Evolutionary conservation across 2,888 invertebrate genomes (phyloP).

Genomic region (Cylloceria caligata): DNA sequence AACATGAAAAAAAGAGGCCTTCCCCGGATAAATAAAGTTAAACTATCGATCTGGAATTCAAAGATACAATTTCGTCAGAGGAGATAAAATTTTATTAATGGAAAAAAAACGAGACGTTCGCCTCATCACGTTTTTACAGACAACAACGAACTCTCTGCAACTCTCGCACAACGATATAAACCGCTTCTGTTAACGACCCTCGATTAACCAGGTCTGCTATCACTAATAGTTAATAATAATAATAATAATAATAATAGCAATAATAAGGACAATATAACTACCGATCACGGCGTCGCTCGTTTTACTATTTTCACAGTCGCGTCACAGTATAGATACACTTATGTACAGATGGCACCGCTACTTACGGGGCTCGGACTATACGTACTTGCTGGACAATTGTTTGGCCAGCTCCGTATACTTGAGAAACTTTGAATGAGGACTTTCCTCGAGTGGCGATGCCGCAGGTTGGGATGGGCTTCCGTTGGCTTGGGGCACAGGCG

Average conservation of each 20-base stretch:
- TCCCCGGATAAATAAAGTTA: constrained; percentile 19
- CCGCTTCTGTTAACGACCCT: constrained; percentile 38
- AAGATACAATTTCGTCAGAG: constrained; percentile 40
- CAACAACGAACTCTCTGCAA: constrained; percentile 43
- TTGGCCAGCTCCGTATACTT: constrained; percentile 99
- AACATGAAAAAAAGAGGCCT: background rate
- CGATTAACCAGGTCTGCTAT: constrained; percentile 48
- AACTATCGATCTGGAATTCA: constrained; percentile 28
- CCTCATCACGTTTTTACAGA: constrained; percentile 41
- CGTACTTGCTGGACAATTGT: constrained; percentile 98
- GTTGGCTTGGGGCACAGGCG: constrained; percentile 83
- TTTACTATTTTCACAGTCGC: constrained; percentile 73
- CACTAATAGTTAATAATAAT: constrained; percentile 55
- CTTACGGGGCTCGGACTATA: constrained; percentile 88
- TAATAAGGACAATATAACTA: constrained; percentile 62
- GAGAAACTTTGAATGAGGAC: constrained; percentile 98
- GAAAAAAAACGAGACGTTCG: constrained; percentile 45
- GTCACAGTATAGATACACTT: constrained; percentile 84
- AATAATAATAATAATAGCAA: constrained; percentile 48
- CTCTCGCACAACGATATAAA: constrained; percentile 55
- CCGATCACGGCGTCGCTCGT: constrained; percentile 61
- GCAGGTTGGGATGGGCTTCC: constrained; percentile 85
- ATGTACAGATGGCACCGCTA: constrained; percentile 85
- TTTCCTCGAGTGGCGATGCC: constrained; percentile 89
- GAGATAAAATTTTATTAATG: constrained; percentile 39